Evolutionary conservation across 2,888 invertebrate species (phyloP), one percentile per base, ranked within the genome.

Genomic region (Leptogaster cylindrica): DNA sequence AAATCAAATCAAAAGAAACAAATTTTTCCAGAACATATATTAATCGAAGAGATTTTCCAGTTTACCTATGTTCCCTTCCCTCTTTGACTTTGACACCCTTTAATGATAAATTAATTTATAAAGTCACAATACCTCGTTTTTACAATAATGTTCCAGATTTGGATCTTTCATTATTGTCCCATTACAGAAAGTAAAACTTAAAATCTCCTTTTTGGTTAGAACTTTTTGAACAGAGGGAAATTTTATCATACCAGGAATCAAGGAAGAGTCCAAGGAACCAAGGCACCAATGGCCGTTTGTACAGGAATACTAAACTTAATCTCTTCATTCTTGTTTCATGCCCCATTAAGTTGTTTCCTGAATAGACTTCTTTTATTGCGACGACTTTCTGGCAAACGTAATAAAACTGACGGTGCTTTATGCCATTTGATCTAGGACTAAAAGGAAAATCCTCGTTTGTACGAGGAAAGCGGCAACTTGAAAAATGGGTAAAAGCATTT

Each of bases 281-380:
- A 61, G 44, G 61, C 44, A 61, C 41, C 44, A 44, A 41, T 61
- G 28, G 61, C 31, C 41, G 28, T 61, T 41, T 44, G 16, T 16
- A 44, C 16, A 28, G 27, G 16, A 44, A 44, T 28, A 61, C 41
- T 61, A 44, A 44, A 61, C 27, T 61, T 44, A 61, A 61, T 61
- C 61, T 61, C 44, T 31, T 31, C 61, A 61, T 61, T 61, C 61
- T 61, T 61, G 44, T 61, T 61, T 61, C 44, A 61, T 61, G 61
- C 61, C 44, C 44, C 61, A 61, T 44, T 61, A 61, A 61, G 27
- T 61, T 61, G 44, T 41, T 61, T 61, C 61, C 61, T 61, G 44
- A 44, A 44, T 61, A 44, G 61, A 61, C 20, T 61, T 44, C 61
- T 61, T 61, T 44, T 61, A 44, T 61, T 61, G 55, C 55, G 55